Percentiles rank a stretch among this genome's conserved stretches.
phyloP scores from a whole-genome alignment of 2,888 invertebrate genomes.

The Leptodirus hochenwartii region DNA sequence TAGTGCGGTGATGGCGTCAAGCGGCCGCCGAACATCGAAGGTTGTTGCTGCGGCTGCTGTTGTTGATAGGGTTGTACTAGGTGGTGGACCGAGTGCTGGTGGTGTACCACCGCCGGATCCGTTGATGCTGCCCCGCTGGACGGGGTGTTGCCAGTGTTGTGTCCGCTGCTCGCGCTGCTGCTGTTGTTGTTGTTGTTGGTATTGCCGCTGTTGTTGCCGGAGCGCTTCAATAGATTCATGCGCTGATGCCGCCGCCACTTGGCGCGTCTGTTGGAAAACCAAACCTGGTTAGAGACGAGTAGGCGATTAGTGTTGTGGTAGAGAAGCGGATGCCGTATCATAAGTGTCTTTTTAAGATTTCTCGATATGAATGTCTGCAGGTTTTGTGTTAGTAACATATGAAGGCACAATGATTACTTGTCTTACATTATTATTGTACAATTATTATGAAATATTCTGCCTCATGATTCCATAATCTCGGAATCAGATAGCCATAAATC shows the following conservation, averaged over 20 bases:
- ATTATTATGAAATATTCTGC: no score
- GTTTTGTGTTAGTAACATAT: no score
- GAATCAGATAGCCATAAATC: no score
- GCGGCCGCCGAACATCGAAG: slow-evolving; percentile 25
- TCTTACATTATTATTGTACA: no score
- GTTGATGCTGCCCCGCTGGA: slow-evolving; percentile 15
- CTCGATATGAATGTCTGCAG: background rate
- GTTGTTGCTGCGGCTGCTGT: no score
- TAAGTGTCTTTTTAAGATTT: no score
- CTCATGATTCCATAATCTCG: no score
- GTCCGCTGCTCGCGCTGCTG: slow-evolving; percentile 13
- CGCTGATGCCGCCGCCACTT: slow-evolving; percentile 95
- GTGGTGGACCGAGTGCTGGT: slow-evolving; percentile 16
- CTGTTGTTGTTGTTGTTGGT: slow-evolving; percentile 10
- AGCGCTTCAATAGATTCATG: slow-evolving; percentile 79
- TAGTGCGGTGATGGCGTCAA: slow-evolving; percentile 37
- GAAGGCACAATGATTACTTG: no score
- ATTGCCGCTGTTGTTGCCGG: no score
- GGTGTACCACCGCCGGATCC: slow-evolving; percentile 10
- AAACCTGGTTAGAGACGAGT: slow-evolving; percentile 50
- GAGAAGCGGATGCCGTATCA: background rate
- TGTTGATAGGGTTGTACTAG: no score
- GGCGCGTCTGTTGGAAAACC: slow-evolving; percentile 99
- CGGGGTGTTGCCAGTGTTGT: background rate
- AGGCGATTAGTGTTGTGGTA: slow-evolving; percentile 13